These are phyloP conservation scores for Fragum fragum DNA, from an alignment of 2,888 invertebrate species.

Conservation along the genomic window DNA sequence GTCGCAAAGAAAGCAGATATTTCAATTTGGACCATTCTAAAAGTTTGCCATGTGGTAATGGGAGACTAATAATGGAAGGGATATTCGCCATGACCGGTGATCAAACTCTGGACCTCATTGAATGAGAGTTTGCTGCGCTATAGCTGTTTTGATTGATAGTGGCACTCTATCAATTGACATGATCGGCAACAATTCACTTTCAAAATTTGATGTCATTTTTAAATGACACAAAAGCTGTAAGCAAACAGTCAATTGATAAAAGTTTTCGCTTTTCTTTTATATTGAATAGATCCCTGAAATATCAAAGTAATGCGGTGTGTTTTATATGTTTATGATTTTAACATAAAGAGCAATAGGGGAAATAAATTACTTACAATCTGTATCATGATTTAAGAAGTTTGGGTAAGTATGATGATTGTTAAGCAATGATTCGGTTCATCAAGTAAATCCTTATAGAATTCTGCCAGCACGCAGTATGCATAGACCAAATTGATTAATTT, in stretches of 20 bases:
- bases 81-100: too few species aligned
- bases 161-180: neutral
- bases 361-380: slow-evolving; percentile 64
- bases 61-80: too few species aligned
- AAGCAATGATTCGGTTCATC: too few species aligned
- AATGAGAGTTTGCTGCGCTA: too few species aligned
- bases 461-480: too few species aligned
- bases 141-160: too few species aligned
- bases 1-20: too few species aligned
- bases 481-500: too few species aligned
- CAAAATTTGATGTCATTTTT: slow-evolving; percentile 19
- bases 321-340: slow-evolving; percentile 64
- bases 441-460: too few species aligned
- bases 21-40: too few species aligned
- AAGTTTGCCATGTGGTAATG: too few species aligned
- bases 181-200: neutral
- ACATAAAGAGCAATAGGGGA: slow-evolving; percentile 53
- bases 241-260: slow-evolving; percentile 20
- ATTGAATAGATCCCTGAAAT: slow-evolving; percentile 26
- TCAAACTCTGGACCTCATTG: too few species aligned
- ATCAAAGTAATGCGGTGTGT: slow-evolving; percentile 33
- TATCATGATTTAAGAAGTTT: slow-evolving; percentile 57
- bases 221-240: slow-evolving; percentile 14
- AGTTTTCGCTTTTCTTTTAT: slow-evolving; percentile 28
- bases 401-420: slow-evolving; percentile 57